Base-by-base conservation (phyloP, 2,113 vertebrate species). In the Monarcha castaneiventris region DNA sequence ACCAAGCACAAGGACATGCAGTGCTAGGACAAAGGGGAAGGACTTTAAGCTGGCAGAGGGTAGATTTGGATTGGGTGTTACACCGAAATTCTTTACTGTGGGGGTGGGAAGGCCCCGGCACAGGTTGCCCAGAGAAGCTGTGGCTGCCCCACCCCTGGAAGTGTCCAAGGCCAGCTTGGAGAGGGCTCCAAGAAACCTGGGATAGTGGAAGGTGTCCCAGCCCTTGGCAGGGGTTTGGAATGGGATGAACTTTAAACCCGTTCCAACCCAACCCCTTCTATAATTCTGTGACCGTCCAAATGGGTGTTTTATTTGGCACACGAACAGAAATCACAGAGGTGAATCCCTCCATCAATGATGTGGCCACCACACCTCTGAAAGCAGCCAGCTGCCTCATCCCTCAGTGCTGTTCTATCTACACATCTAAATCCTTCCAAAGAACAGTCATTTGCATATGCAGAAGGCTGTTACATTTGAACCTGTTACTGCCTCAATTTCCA, bases 151-250 rank as follows among this genome's bases (percentile, higher is more conserved):
- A 83, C 16, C 14, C 21, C n/a, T 48, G 12, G 26, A 22, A 41
- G 8, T 13, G 30, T 8, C 1, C 41, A 27, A 41, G 16, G 8
- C 17, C 41, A 33, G 21, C 0, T 1, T 62, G 17, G 55, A 68
- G 1, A 6, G 11, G 39, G 14, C 30, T 76, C 4, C 1, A 21
- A 55, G 5, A 8, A 48, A 3, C 33, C 13, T 26, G 39, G 20
- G 0, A 0, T 22, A 0, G 21, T 69, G 14, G 8, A 48, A 69
- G 10, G 13, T 46, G 46, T n/a, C n/a, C 39, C 54, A 5, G 16
- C 20, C 9, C 54, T n/a, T 2, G 7, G 13, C 39, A 39, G 4
- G 5, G 10, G 11, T 2, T 58, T 68, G 35, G n/a, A 69, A 41
- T 1, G 3, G 46, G 5, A 23, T 19, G 5, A 63, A 5, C 21